Evolutionary conservation across 2,113 vertebrate species (phyloP).

Genomic region (Ptilonorhynchus violaceus): DNA sequence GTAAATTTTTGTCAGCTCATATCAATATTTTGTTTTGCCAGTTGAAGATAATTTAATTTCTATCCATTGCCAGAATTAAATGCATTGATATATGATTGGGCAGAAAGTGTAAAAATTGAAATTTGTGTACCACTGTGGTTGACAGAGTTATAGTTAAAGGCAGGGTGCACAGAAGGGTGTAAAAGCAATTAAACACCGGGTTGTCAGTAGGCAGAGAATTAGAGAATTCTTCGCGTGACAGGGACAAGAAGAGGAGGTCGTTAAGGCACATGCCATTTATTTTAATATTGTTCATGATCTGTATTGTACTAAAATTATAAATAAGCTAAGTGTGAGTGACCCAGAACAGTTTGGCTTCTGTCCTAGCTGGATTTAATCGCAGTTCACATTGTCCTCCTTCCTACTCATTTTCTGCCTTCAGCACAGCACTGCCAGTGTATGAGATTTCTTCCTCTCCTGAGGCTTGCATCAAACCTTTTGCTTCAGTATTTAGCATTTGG

Average conservation of each 20-base stretch:
- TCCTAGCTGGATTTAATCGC: slow-evolving; percentile 34
- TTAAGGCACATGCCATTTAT: slow-evolving; percentile 11
- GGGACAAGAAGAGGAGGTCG: slow-evolving; percentile 14
- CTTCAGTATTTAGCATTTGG: background rate
- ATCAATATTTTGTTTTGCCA: background rate
- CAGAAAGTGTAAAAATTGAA: background rate
- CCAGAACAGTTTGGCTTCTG: slow-evolving; percentile 40
- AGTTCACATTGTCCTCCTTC: slow-evolving; percentile 31
- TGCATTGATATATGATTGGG: background rate
- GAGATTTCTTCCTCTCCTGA: background rate
- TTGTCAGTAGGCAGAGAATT: slow-evolving; percentile 11
- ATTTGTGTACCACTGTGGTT: background rate
- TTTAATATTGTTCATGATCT: slow-evolving; percentile 27
- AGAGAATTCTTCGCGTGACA: background rate
- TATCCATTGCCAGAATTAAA: background rate
- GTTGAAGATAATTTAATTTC: background rate
- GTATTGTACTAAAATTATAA: slow-evolving; percentile 42
- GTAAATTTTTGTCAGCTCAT: background rate
- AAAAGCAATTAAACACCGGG: background rate
- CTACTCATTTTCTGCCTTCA: slow-evolving; percentile 43
- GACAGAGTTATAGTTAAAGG: background rate
- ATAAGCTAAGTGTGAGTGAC: slow-evolving; percentile 55
- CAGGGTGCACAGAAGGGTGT: background rate
- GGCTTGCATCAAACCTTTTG: background rate
- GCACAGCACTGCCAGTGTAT: background rate